Percentiles rank a stretch among this genome's conserved stretches.
Evolutionary conservation across 2,113 vertebrate genomes (phyloP).

Genomic region (Mobula birostris): DNA sequence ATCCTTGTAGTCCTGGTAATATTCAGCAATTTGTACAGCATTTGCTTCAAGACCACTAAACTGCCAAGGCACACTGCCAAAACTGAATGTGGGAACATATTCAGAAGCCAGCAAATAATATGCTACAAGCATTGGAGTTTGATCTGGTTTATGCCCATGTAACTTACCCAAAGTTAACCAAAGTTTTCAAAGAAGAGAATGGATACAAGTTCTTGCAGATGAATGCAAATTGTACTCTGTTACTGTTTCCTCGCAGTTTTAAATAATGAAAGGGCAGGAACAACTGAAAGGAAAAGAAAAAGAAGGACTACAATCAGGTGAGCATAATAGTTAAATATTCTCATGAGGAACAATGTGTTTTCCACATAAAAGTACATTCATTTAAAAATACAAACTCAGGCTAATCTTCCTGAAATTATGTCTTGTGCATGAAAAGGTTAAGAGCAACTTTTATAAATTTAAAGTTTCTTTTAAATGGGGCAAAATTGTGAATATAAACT

Average conservation of each 20-base stretch:
- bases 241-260: constrained; percentile 61
- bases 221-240: not conserved
- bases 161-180: too few relatives aligned
- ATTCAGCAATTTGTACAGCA: too few relatives aligned
- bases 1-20: too few relatives aligned
- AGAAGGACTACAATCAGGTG: constrained; percentile 96
- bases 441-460: too few relatives aligned
- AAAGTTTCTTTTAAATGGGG: too few relatives aligned
- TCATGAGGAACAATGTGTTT: not conserved
- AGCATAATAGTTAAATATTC: constrained; percentile 16
- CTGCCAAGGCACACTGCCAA: too few relatives aligned
- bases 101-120: too few relatives aligned
- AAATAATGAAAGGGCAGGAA: constrained; percentile 87
- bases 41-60: too few relatives aligned
- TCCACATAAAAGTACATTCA: not conserved
- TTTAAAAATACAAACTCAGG: not conserved
- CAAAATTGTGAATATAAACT: not conserved
- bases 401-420: too few relatives aligned
- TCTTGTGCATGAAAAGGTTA: not conserved
- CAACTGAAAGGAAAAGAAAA: constrained; percentile 89
- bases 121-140: too few relatives aligned
- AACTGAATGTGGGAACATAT: too few relatives aligned
- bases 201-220: not conserved
- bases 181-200: not conserved
- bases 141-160: too few relatives aligned